phyloP scores from a whole-genome alignment of 2,797 vertebrate genomes.

The Tokudaia tokunoshimensis region DNA sequence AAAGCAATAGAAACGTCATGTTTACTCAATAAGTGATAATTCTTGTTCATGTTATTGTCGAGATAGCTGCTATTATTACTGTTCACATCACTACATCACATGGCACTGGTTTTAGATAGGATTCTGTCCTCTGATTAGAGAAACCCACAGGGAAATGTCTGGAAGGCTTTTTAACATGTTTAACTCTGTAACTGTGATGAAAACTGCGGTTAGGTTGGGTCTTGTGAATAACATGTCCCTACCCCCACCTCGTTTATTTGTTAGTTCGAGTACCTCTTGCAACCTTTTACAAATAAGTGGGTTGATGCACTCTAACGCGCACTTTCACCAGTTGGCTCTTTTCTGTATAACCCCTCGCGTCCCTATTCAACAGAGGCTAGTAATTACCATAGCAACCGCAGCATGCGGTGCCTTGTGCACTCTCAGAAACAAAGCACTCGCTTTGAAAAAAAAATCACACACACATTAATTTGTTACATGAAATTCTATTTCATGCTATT shows the following conservation, averaged over 20 bases:
- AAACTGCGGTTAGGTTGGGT: background rate
- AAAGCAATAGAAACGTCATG: background rate
- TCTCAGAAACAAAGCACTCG: conserved; percentile 88
- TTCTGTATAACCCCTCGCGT: conserved; percentile 87
- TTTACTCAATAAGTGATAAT: background rate
- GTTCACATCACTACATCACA: too few species aligned
- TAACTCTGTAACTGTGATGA: conserved; percentile 56
- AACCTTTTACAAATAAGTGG: conserved; percentile 88
- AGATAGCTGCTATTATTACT: too few species aligned
- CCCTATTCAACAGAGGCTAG: conserved; percentile 88
- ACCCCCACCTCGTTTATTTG: conserved; percentile 74
- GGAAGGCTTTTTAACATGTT: conserved; percentile 64
- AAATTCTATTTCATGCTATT: conserved; percentile 84
- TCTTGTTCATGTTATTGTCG: background rate
- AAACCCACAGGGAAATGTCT: conserved; percentile 28
- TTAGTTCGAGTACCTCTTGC: conserved; percentile 78
- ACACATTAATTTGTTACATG: conserved; percentile 84
- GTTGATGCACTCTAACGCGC: conserved; percentile 81
- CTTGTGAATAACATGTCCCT: conserved; percentile 59
- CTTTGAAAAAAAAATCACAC: conserved; percentile 76
- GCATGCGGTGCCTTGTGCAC: conserved; percentile 84
- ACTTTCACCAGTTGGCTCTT: conserved; percentile 85
- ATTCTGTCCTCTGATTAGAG: background rate
- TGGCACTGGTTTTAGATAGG: background rate
- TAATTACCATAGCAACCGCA: conserved; percentile 91